A percentile compares a stretch with the other conserved stretches of the same genome.
Evolutionary conservation across 2,888 invertebrate genomes (phyloP).

Genomic region (Drosophila barbarae): DNA sequence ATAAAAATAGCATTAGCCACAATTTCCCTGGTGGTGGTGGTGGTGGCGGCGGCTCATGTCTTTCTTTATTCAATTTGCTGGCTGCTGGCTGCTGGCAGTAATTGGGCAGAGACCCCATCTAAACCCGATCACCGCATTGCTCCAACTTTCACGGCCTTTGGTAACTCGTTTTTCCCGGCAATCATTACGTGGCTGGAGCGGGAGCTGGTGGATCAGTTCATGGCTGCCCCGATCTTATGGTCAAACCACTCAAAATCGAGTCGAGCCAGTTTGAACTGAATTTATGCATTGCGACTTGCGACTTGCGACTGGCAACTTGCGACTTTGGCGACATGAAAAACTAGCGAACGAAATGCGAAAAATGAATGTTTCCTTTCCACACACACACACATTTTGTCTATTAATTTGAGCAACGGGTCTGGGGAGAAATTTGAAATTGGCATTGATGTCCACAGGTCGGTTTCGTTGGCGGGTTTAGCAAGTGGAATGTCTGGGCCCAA

Average conservation of each 20-base stretch:
- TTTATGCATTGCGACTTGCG: conserved; percentile 7
- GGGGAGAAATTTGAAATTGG: conserved; percentile 34
- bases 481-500: conserved; percentile 19
- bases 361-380: conserved; percentile 5
- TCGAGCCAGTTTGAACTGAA: conserved; percentile 54
- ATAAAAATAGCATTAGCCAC: conserved; percentile 11
- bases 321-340: conserved; percentile 12
- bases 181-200: conserved; percentile 35
- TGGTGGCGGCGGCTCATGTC: background rate
- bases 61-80: conserved; percentile 13
- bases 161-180: conserved; percentile 33
- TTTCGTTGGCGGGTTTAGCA: conserved; percentile 16
- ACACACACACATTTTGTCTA: conserved; percentile 28
- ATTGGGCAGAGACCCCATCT: conserved; percentile 31
- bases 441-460: conserved; percentile 23
- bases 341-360: conserved; percentile 21
- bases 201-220: conserved; percentile 22
- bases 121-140: conserved; percentile 21
- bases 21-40: background rate
- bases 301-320: background rate
- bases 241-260: conserved; percentile 50
- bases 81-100: conserved; percentile 14
- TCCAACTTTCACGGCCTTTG: conserved; percentile 39
- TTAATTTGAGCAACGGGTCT: conserved; percentile 30
- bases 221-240: conserved; percentile 35